Conservation (phyloP, 2,888 invertebrate genomes). For the Icerya purchasi region DNA sequence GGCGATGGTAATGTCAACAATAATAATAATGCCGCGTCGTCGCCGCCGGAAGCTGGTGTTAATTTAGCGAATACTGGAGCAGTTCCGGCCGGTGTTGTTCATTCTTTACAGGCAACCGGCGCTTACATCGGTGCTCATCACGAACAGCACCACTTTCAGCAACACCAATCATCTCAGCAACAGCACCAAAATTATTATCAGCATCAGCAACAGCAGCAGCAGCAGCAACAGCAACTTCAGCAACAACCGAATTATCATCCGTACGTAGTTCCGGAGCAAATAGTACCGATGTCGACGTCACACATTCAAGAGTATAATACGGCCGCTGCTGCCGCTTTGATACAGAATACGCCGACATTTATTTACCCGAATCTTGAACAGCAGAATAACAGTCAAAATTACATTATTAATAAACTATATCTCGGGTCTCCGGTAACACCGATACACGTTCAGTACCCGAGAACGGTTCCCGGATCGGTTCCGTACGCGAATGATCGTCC, state of each 20-base stretch:
- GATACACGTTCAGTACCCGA: neutral
- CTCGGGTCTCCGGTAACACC: neutral
- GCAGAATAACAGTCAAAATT: neutral
- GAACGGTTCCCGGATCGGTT: neutral
- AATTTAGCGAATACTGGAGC: too few relatives aligned
- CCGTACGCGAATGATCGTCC: neutral
- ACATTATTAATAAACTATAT: neutral
- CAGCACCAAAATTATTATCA: neutral
- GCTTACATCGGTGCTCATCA: too few relatives aligned
- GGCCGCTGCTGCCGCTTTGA: too few relatives aligned
- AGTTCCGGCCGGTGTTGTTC: neutral
- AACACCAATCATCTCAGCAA: too few relatives aligned
- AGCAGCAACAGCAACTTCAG: neutral
- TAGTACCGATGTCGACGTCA: neutral
- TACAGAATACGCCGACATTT: neutral
- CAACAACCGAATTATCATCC: neutral
- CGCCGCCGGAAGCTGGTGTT: too few relatives aligned
- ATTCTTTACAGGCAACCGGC: neutral
- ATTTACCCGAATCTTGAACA: neutral
- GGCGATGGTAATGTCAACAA: neutral
- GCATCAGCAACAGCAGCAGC: neutral
- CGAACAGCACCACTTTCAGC: too few relatives aligned
- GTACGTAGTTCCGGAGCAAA: neutral
- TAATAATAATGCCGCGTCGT: too few relatives aligned
- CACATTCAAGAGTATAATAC: neutral